These are phyloP conservation scores for Sarcophaga peregrina DNA, from an alignment of 1,140 invertebrate genomes.

Conservation along the genomic window DNA sequence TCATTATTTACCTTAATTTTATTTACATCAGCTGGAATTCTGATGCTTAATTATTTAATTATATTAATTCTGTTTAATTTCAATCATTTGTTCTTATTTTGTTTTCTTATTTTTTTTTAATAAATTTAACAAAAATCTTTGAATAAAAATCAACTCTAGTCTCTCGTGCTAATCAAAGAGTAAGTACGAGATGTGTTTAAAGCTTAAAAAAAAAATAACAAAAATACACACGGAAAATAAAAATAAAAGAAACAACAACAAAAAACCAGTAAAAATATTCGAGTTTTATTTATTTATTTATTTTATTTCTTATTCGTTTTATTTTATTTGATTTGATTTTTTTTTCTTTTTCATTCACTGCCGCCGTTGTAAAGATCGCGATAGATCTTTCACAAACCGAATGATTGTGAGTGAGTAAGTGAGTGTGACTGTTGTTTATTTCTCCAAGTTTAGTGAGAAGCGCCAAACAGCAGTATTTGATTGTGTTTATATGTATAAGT, in stretches of 20 bases:
- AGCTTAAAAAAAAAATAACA: constrained; percentile 32
- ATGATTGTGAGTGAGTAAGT: background rate
- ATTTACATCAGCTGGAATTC: background rate
- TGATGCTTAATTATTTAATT: background rate
- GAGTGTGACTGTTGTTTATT: constrained; percentile 1
- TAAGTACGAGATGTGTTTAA: constrained; percentile 20
- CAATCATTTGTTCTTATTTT: background rate
- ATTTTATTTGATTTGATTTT: background rate
- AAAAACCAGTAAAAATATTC: constrained; percentile 37
- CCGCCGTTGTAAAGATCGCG: constrained; percentile 29
- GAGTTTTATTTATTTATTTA: constrained; percentile 24
- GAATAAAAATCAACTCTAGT: background rate
- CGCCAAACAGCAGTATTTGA: background rate
- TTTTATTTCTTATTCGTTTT: background rate
- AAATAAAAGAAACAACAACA: constrained; percentile 20
- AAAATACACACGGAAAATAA: constrained; percentile 1
- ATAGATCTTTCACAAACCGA: constrained; percentile 35
- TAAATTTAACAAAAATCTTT: background rate
- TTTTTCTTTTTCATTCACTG: background rate
- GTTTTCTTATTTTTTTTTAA: background rate
- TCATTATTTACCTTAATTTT: constrained; percentile 5
- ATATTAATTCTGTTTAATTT: background rate
- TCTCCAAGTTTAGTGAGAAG: background rate
- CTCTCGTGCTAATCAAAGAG: constrained; percentile 27
- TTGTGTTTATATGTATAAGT: background rate